Evolutionary conservation across 35 echinoderm and acorn worm species (phyloP).

Genomic region (Holothuria glaberrima): DNA sequence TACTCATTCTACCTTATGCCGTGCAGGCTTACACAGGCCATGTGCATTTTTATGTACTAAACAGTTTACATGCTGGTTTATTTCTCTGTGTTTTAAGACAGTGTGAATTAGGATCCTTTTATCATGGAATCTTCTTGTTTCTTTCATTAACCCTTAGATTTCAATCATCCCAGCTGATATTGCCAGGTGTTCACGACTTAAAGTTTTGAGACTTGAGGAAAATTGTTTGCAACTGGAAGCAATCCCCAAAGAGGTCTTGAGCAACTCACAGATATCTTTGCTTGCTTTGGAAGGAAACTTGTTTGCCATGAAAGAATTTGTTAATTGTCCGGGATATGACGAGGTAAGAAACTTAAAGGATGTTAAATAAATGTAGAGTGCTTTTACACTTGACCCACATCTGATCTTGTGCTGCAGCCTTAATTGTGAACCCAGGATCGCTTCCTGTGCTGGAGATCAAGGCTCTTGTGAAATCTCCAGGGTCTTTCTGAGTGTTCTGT

Average conservation of each 20-base stretch:
- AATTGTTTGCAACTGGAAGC: conserved; percentile 80
- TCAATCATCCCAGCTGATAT: conserved; percentile 49
- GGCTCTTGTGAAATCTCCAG: too few relatives aligned
- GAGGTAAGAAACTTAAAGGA: conserved; percentile 72
- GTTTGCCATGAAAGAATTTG: conserved; percentile 93
- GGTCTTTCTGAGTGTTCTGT: too few relatives aligned
- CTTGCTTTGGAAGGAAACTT: conserved; percentile 85
- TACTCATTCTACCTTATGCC: too few relatives aligned
- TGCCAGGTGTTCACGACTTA: conserved; percentile 81
- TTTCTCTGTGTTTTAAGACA: too few relatives aligned
- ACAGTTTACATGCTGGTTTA: too few relatives aligned
- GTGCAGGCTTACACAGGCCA: too few relatives aligned
- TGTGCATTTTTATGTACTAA: too few relatives aligned
- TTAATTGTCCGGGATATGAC: conserved; percentile 62
- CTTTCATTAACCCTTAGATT: conserved; percentile 45
- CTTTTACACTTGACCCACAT: too few relatives aligned
- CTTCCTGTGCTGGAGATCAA: too few relatives aligned
- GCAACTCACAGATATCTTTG: conserved; percentile 76
- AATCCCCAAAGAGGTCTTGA: conserved; percentile 70
- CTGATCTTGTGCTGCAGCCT: too few relatives aligned
- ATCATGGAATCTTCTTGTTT: background rate
- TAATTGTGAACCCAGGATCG: too few relatives aligned
- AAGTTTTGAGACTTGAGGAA: conserved; percentile 89
- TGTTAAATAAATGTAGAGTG: background rate
- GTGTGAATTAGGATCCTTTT: background rate